Base-by-base conservation (phyloP, 2,888 invertebrate genomes). In the Oxycera nigricornis region DNA sequence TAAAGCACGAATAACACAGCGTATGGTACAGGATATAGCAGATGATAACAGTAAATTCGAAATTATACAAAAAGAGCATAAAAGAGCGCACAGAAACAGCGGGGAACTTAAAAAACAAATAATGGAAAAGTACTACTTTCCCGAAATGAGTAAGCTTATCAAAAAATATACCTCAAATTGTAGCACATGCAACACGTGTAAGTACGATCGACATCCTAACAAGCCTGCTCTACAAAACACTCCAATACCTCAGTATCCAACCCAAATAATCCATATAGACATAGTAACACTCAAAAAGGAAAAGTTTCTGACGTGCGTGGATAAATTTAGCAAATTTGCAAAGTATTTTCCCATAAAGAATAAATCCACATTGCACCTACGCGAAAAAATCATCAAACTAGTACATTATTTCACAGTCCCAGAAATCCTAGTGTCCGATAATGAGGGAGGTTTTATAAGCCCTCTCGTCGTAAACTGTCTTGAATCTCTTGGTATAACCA, bases 391-490 rank as follows among this genome's bases (percentile, higher is more conserved):
- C 1, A 24, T 46, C 41, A 67, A 46, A n/a, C 11, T 68, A 7
- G 6, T 68, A 30, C 50, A 68, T 17, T 68, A 50, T 30, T 68
- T 74, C 11, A 67, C 72, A 11, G 74, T 74, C 6, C 76, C 76
- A n/a, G 20, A 41, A 41, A 4, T 74, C 2, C 4, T 67, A 1
- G 30, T 74, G 1, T 24, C 67, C 3, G 73, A 74, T 35, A 67
- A 74, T 31, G 67, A 74, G 20, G 55, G 30, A 24, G 41, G 67
- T 22, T 68, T 74, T 30, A 57, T 74, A 26, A 74, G 73, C 24
- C 67, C 67, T 3, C 67, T 59, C 6, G 22, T 67, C 11, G 2
- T 17, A 20, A 62, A 75, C 17, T 72, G 9, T 20, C 57, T 72
- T 28, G 72, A 61, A 22, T 26, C 65, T 7, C 24, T 65, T 24